These are phyloP conservation scores for Trematomus bernacchii DNA, from an alignment of 2,797 vertebrate genomes.

Conservation along the genomic window DNA sequence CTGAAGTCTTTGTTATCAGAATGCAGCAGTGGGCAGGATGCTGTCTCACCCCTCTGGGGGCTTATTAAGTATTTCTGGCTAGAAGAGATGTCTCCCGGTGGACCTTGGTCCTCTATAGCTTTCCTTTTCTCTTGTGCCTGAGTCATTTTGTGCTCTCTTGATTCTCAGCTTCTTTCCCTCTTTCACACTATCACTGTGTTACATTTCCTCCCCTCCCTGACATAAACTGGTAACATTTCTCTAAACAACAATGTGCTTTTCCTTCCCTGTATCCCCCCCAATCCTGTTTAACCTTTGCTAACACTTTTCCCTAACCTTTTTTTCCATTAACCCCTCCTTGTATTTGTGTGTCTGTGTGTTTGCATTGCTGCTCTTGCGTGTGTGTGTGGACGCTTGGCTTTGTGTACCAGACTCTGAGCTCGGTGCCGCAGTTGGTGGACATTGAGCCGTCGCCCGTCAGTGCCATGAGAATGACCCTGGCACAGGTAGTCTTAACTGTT, in stretches of 20 bases:
- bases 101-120: slow-evolving; percentile 43
- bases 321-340: slow-evolving; percentile 72
- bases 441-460: slow-evolving; percentile 98
- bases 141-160: slow-evolving; percentile 52
- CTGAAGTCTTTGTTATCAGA: slow-evolving; percentile 26
- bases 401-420: slow-evolving; percentile 91
- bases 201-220: slow-evolving; percentile 33
- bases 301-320: slow-evolving; percentile 65
- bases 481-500: slow-evolving; percentile 90
- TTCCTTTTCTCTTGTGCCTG: slow-evolving; percentile 51
- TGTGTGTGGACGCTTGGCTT: slow-evolving; percentile 11
- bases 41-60: slow-evolving; percentile 31
- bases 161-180: slow-evolving; percentile 33
- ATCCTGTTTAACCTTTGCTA: slow-evolving; percentile 70
- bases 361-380: slow-evolving; percentile 57
- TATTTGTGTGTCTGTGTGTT: slow-evolving; percentile 60
- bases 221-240: slow-evolving; percentile 32
- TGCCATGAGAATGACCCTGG: slow-evolving; percentile 99
- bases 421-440: slow-evolving; percentile 97
- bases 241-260: slow-evolving; percentile 47
- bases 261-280: slow-evolving; percentile 49
- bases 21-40: slow-evolving; percentile 26
- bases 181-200: slow-evolving; percentile 7
- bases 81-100: slow-evolving; percentile 55
- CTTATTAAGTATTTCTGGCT: slow-evolving; percentile 50